Evolutionary conservation across 2,113 vertebrate genomes (phyloP), one percentile per base, ranked within the genome.

Genomic region (Spilogale gracilis): DNA sequence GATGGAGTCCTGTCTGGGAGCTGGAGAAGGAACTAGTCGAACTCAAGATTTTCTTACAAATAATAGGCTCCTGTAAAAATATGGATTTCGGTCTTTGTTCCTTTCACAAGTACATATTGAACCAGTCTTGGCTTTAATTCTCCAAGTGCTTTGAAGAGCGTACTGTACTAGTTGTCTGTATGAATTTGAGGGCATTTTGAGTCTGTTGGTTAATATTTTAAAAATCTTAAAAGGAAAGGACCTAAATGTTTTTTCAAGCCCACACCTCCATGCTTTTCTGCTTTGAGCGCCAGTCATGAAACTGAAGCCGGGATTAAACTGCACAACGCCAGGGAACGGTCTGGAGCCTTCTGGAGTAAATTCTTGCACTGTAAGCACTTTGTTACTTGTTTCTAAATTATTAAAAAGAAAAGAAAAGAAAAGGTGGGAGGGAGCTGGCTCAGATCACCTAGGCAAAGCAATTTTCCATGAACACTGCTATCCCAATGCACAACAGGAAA

Each of bases 401-500:
- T 78, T 69, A 27, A 25, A 50, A 84, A 78, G 74, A 50, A 17
- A 88, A 48, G 9, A 60, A 27, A 27, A 81, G 76, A 43, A 43
- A 21, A 2, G 25, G 69, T 30, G 43, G 76, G 81, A 71, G 76
- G 48, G 63, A 94, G 17, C 63, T 96, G 97, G 76, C 96, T 69
- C 25, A n/a, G 23, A 71, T 65, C 52, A 84, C 45, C 88, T 45
- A 94, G 9, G 38, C 84, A 71, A 65, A 98, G 80, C 84, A 21
- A 81, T 98, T 65, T 98, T 69, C 48, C n/a, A 86, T 30, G 17
- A 97, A 50, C 50, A 61, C 0, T 27, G 65, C 50, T 96, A 27
- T 97, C 94, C 95, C 95, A 96, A 65, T n/a, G 95, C 80, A 96
- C 93, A 85, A 94, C 58, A 27, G 85, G 23, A 32, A 63, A n/a